Base-by-base conservation (phyloP, 2,797 vertebrate species). In the Gallinago nigripennis region DNA sequence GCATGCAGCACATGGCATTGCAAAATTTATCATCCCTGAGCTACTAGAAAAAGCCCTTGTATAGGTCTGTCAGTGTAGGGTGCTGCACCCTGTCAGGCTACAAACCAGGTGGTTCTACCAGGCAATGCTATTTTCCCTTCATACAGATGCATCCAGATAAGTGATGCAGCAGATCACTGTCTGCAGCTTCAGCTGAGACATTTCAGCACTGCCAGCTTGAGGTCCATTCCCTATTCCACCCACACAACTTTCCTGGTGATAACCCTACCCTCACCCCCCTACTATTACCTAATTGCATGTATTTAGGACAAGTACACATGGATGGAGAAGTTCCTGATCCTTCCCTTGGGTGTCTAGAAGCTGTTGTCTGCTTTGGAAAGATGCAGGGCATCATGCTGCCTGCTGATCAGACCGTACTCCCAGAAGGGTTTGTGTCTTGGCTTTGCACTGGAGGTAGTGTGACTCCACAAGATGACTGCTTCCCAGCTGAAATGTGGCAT, bases 151-250 rank as follows among this genome's bases (percentile, higher is more conserved):
- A 63, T 31, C 54, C 8, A 60, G 77, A 35, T 8, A 90, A 88
- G 80, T 10, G 78, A 71, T 33, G 12, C 25, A 69, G 77, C 54
- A 76, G 57, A 81, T 57, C 25, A 4, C 53, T 56, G 19, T 14
- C 66, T 71, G 53, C 79, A 23, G 30, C 71, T 80, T 66, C 61
- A 94, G 73, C 76, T 53, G 76, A 96, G 88, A 75, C 50, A 75
- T 78, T 82, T 71, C 73, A 72, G 73, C 72, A 92, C 56, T 4
- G 2, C 21, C 65, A 75, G 72, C 57, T 90, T 21, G 0, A 39
- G 33, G 80, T 90, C 83, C 88, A n/a, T 86, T 81, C 72, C 64
- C 65, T 71, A 65, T 91, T 90, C 90, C 90, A 75, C 77, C 65
- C 54, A 69, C 83, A 33, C 41, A 75, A 61, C 77, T 86, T 84